Evolutionary conservation across 2,797 vertebrate genomes (phyloP).

Genomic region (Pseudochaenichthys georgianus): DNA sequence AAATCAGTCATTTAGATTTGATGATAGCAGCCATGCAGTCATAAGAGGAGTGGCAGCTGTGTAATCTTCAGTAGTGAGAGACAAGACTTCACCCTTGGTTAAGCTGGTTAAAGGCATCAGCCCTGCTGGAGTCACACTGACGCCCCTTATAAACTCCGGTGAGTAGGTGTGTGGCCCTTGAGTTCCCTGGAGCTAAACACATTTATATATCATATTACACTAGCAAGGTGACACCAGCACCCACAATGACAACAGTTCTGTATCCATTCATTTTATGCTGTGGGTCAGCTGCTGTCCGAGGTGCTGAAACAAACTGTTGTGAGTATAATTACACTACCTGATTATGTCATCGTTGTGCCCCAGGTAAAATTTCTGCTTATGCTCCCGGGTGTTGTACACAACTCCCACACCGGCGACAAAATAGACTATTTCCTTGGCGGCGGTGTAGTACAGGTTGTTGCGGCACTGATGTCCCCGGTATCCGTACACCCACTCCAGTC

Average conservation of each 20-base stretch:
- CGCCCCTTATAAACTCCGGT: slow-evolving; percentile 16
- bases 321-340: slow-evolving; percentile 86
- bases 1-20: not conserved
- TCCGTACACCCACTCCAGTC: slow-evolving; percentile 99
- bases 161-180: not conserved
- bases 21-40: slow-evolving; percentile 5
- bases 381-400: slow-evolving; percentile 97
- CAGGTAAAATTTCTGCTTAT: slow-evolving; percentile 99
- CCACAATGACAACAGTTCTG: slow-evolving; percentile 48
- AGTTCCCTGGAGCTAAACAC: slow-evolving; percentile 5
- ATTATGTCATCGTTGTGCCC: slow-evolving; percentile 99
- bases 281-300: slow-evolving; percentile 68
- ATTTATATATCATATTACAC: slow-evolving; percentile 58
- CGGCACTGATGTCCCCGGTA: slow-evolving; percentile 99
- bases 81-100: slow-evolving; percentile 7
- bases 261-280: slow-evolving; percentile 14
- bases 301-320: slow-evolving; percentile 65
- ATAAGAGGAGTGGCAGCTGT: slow-evolving; percentile 29
- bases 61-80: slow-evolving; percentile 11
- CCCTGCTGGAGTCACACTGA: slow-evolving; percentile 30
- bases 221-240: slow-evolving; percentile 66
- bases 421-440: slow-evolving; percentile 98
- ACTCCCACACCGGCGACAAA: slow-evolving; percentile 98
- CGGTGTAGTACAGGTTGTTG: slow-evolving; percentile 99
- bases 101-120: slow-evolving; percentile 5